Base-by-base conservation (phyloP, 2,797 vertebrate genomes). In the Chromis chromis region DNA sequence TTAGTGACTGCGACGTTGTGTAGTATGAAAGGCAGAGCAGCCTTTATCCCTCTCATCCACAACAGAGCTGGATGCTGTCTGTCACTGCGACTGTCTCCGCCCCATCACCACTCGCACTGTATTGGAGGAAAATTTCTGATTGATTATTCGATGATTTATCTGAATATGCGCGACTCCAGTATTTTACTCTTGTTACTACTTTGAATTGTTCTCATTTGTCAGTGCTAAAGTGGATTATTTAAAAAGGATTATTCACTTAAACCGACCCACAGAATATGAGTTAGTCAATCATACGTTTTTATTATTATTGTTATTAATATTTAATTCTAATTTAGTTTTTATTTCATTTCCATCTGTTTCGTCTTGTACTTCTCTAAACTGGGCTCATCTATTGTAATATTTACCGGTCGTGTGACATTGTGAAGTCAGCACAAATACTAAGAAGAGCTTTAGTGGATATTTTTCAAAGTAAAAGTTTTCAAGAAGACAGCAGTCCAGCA, bases 71-170 rank as follows among this genome's bases (percentile, higher is more conserved):
- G 83, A 86, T 89, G 84, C 81, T 88, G 86, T 74, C 75, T 65
- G 78, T 82, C 85, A 85, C 71, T 28, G 63, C 52, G 31, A 11
- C 54, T 84, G 89, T 89, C 91, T 88, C 91, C 92, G 90, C 92
- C 92, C 89, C 90, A 71, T 69, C 65, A 46, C 59, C 81, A 28
- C 80, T 3, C 54, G 6, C 70, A 25, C 65, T 44, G 66, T 4
- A 72, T 21, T 70, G 53, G 78, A 76, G 59, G 55, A 64, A 25
- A 25, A 73, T 39, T 8, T 46, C 8, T 21, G n/a, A 69, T 56
- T 62, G 22, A 24, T 57, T 24, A 40, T 54, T 31, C 17, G 5
- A 10, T 19, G 7, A 49, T 74, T 42, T 27, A 16, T 27, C 31
- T 44, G 13, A 4, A 49, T 0, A 54, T 22, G 46, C 42, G 11